Conservation (phyloP, 2,888 invertebrate genomes). For the Octodonta nipae region DNA sequence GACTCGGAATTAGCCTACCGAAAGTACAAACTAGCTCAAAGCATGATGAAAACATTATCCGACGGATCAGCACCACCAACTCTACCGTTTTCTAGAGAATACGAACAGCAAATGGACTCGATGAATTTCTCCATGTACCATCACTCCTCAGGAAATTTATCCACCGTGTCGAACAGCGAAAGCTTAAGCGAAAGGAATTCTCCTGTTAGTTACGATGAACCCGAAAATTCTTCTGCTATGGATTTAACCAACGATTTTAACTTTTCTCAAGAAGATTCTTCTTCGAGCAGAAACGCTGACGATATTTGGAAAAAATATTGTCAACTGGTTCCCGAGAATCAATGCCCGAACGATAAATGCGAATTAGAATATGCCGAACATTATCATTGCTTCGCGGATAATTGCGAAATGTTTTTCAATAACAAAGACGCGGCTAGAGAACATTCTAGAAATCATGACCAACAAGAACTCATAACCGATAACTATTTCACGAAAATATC, state of each 20-base stretch:
- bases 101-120: constrained; percentile 34
- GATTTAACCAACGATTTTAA: constrained; percentile 34
- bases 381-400: constrained; percentile 71
- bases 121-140: constrained; percentile 27
- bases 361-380: constrained; percentile 64
- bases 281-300: constrained; percentile 29
- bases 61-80: constrained; percentile 27
- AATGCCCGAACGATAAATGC: constrained; percentile 35
- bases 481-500: constrained; percentile 56
- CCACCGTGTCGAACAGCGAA: constrained; percentile 34
- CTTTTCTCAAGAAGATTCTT: constrained; percentile 14
- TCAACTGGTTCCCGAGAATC: constrained; percentile 35
- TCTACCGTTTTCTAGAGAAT: constrained; percentile 34
- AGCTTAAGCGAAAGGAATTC: constrained; percentile 43
- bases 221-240: constrained; percentile 31
- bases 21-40: constrained; percentile 52
- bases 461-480: constrained; percentile 74
- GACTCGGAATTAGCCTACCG: constrained; percentile 82
- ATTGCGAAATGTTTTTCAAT: constrained; percentile 50
- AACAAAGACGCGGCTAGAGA: constrained; percentile 60
- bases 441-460: constrained; percentile 77
- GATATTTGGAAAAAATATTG: constrained; percentile 46
- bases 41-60: constrained; percentile 45
- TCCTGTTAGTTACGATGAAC: constrained; percentile 37
- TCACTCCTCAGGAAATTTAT: constrained; percentile 24